Percentiles rank a stretch among this genome's conserved stretches.
Conservation (phyloP, 2,113 vertebrate genomes). For the Rhinopomastus cyanomelas region DNA sequence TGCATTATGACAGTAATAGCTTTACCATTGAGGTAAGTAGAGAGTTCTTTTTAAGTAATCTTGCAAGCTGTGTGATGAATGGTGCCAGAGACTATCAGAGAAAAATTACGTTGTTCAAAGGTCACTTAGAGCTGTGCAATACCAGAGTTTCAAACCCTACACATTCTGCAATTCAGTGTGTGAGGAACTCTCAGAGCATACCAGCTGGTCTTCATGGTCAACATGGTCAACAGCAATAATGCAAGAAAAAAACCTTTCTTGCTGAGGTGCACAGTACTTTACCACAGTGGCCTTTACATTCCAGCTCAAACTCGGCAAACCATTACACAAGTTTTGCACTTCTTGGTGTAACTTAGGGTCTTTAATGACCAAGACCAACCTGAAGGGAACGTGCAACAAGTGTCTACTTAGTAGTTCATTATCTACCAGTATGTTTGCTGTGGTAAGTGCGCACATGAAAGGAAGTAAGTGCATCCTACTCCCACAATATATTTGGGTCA, state of each 20-base stretch:
- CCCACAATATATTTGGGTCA: not conserved
- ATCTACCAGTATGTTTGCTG: not conserved
- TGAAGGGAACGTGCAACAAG: not conserved
- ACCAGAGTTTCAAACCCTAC: not conserved
- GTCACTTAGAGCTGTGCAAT: not conserved
- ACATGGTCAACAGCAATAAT: not conserved
- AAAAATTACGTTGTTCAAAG: not conserved
- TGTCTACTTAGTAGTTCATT: not conserved
- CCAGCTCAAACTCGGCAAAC: not conserved
- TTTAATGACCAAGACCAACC: not conserved
- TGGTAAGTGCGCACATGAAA: not conserved
- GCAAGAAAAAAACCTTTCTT: not conserved
- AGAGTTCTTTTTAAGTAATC: not conserved
- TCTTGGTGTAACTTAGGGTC: not conserved
- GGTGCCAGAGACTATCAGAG: not conserved
- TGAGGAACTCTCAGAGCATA: not conserved
- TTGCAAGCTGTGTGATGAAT: not conserved
- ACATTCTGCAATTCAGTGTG: not conserved
- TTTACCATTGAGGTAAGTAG: not conserved
- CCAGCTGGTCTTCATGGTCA: not conserved
- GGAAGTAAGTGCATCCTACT: not conserved
- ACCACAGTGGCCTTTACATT: not conserved
- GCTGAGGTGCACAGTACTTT: not conserved
- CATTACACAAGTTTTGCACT: not conserved
- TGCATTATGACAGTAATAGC: slow-evolving; percentile 7